These are phyloP conservation scores for Synergus gifuensis DNA, from an alignment of 2,888 invertebrate species.

Conservation along the genomic window DNA sequence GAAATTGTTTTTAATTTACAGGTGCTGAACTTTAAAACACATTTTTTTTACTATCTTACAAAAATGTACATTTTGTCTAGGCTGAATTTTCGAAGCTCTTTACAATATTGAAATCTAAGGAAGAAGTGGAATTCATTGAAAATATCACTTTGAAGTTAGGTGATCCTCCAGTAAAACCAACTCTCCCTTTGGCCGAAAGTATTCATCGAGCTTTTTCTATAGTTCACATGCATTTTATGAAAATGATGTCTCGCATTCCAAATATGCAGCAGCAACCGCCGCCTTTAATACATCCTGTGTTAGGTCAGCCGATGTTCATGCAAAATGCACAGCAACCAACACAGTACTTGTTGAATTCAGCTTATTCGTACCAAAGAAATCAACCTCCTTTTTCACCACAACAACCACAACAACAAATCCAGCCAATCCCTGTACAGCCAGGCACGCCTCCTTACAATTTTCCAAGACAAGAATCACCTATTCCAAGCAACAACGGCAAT, in stretches of 20 bases:
- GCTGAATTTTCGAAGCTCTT: background rate
- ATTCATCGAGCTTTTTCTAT: constrained; percentile 40
- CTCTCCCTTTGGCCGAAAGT: constrained; percentile 18
- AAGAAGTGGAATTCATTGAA: background rate
- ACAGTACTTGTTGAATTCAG: constrained; percentile 2
- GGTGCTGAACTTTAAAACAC: background rate
- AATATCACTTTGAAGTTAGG: constrained; percentile 12
- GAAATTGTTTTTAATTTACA: background rate
- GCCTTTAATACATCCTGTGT: background rate
- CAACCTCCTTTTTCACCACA: background rate
- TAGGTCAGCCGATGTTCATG: background rate
- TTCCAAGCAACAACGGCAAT: background rate
- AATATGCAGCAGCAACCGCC: constrained; percentile 6
- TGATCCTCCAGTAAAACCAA: constrained; percentile 38
- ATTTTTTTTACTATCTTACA: background rate
- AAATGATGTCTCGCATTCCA: constrained; percentile 11
- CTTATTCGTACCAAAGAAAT: background rate
- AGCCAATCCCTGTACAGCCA: background rate
- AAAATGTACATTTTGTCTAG: constrained; percentile 9
- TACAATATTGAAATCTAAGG: constrained; percentile 13
- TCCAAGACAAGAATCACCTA: background rate
- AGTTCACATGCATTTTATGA: constrained; percentile 6
- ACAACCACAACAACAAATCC: background rate
- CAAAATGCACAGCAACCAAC: background rate
- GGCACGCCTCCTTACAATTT: background rate